Evolutionary conservation across 2,113 vertebrate genomes (phyloP), one percentile per base, ranked within the genome.

Genomic region (Pedetes capensis): DNA sequence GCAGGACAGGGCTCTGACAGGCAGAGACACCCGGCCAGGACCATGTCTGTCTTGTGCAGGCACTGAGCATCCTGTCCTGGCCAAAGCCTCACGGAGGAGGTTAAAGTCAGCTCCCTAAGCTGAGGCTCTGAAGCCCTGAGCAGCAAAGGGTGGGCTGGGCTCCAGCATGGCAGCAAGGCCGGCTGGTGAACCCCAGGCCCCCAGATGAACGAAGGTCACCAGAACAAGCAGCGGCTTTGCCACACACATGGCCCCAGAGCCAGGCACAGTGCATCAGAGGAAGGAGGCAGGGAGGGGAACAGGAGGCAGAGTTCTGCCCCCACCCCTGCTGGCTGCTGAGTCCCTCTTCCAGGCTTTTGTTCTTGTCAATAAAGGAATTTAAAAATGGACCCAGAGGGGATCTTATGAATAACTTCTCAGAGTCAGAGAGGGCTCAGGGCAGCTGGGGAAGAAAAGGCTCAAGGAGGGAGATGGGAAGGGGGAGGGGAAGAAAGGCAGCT

Each of bases 121-220:
- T 84, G 7, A 0, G 16, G 9, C 32, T 55, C 78, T 61, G 22
- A 47, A 55, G 37, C 14, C n/a, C 53, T 23, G 44, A 64, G 32
- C 9, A 16, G 44, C 5, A n/a, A 74, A 75, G 53, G 44, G 25
- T 18, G 8, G 3, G 23, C 20, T 3, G 10, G 88, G 34, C 44
- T 64, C 20, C 37, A 80, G n/a, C 6, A 8, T 2, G 25, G 69
- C 49, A 68, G 85, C 55, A 25, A 42, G 51, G 57, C 32, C 4
- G 71, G 51, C 64, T 25, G 42, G 44, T 37, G 47, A 80, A 18
- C 49, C 61, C 27, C 20, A 81, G 53, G 76, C 14, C 20, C 13
- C 0, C 22, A 17, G 32, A 20, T 0, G 20, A 53, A 37, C 0
- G 32, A 5, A 5, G 1, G 53, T 8, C 3, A 0, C 59, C 37